Evolutionary conservation across 2,113 vertebrate species (phyloP), one percentile per base, ranked within the genome.

Genomic region (Centropus unirufus): DNA sequence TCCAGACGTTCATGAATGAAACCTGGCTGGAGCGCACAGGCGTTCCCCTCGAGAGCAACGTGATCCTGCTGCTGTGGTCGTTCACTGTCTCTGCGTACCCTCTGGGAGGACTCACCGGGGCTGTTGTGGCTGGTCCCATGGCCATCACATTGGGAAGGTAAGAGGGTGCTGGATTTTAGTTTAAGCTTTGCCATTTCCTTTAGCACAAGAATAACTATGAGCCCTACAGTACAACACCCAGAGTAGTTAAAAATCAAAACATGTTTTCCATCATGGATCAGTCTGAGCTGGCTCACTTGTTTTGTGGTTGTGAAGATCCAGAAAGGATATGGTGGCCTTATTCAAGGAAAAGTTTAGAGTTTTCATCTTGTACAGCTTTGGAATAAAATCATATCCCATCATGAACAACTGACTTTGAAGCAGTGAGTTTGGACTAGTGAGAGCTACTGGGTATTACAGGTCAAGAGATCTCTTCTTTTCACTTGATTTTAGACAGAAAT

Each of bases 1-100:
- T 99, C 92, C 99, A 99, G 95, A 88, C 47, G 1, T 99, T 99
- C 93, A 96, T 98, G 89, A 99, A 99, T 49, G 96, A 98, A 34
- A 99, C 99, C 0, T 98, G 98, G 97, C 63, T 78, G 95, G 97
- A 97, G 34, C 97, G 98, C 20, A 98, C 97, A 23, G 98, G 98
- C 1, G 16, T 86, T 29, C 95, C 98, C 39, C 78, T 99, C 63
- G 96, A 98, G 22, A 89, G 96, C 55, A 97, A 97, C 47, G 74
- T 98, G 73, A 55, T 99, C 30, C 98, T 98, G n/a, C 95, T 99
- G 14, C 63, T 99, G 70, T 99, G 99, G 99, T 99, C 99, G 64
- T 96, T 99, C 92, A 98, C 99, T 3, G 98, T 99, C 85, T 98
- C 99, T 47, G 95, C 98, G 18, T 99, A 98, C 89, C 98, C 99